phyloP scores from a whole-genome alignment of 2,797 vertebrate genomes.

The Muscicapa striata region DNA sequence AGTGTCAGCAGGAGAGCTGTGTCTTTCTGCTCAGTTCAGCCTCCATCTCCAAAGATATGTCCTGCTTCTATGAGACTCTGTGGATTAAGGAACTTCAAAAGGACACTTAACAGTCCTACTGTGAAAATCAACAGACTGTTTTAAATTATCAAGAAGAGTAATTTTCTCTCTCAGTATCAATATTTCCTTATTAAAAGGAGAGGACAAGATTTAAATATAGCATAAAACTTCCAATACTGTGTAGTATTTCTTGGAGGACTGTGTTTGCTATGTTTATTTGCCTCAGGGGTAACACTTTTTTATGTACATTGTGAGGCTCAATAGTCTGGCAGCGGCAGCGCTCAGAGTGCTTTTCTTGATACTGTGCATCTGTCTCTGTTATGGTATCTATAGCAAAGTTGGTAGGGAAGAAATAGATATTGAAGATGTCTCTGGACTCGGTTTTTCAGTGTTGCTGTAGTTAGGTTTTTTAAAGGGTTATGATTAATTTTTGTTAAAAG shows the following conservation, averaged over 20 bases:
- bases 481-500: not conserved
- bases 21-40: not conserved
- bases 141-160: constrained; percentile 29
- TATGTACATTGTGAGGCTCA: constrained; percentile 66
- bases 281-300: constrained; percentile 71
- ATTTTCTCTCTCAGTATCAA: constrained; percentile 25
- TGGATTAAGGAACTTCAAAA: not conserved
- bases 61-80: not conserved
- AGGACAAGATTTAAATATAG: constrained; percentile 56
- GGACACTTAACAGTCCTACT: not conserved
- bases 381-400: constrained; percentile 59
- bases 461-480: not conserved
- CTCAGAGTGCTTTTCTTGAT: constrained; percentile 66
- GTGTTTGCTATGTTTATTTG: constrained; percentile 63
- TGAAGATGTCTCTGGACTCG: constrained; percentile 28
- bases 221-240: constrained; percentile 37
- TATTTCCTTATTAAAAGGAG: constrained; percentile 51
- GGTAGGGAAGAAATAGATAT: constrained; percentile 45
- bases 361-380: constrained; percentile 69
- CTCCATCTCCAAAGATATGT: not conserved
- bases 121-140: constrained; percentile 8
- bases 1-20: not conserved
- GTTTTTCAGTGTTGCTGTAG: not conserved
- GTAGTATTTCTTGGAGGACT: constrained; percentile 61
- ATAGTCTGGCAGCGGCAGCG: constrained; percentile 65